Conservation (phyloP, 2,888 invertebrate genomes). For the Orthosia gothica region DNA sequence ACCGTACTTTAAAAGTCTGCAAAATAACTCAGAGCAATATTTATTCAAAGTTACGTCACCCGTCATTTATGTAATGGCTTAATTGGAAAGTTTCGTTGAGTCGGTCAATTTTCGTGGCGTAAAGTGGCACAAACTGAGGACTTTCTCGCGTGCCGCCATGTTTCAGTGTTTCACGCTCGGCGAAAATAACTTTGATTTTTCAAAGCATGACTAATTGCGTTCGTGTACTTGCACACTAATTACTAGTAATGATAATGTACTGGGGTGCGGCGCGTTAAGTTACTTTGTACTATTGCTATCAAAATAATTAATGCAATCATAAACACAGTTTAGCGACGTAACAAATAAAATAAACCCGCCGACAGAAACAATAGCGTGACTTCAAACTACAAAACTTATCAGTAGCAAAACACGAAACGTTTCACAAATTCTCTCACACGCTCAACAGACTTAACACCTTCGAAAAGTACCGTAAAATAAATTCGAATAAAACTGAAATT, state of each 20-base stretch:
- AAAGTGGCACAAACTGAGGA: constrained; percentile 81
- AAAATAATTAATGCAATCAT: constrained; percentile 22
- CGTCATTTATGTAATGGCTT: constrained; percentile 86
- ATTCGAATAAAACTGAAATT: constrained; percentile 48
- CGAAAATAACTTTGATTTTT: constrained; percentile 74
- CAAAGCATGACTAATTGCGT: constrained; percentile 77
- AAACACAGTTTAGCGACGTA: constrained; percentile 25
- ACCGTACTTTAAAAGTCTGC: constrained; percentile 55
- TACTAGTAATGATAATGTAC: constrained; percentile 66
- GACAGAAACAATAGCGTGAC: constrained; percentile 62
- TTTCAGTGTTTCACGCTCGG: constrained; percentile 80
- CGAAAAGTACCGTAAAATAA: constrained; percentile 45
- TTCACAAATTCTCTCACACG: constrained; percentile 62
- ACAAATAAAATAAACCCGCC: constrained; percentile 53
- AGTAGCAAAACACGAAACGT: constrained; percentile 57
- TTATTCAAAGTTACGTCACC: constrained; percentile 77
- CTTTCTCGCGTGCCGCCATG: constrained; percentile 82
- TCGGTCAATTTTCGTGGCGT: constrained; percentile 80
- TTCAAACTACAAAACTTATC: constrained; percentile 61
- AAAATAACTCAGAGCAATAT: constrained; percentile 75
- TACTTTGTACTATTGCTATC: constrained; percentile 9
- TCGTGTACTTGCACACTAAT: constrained; percentile 66
- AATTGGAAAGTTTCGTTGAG: constrained; percentile 88
- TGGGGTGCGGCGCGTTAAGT: constrained; percentile 50
- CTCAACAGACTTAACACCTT: constrained; percentile 48